Percentiles rank a stretch among this genome's conserved stretches.
Conservation (phyloP, 2,888 invertebrate genomes). For the Griposia aprilina region DNA sequence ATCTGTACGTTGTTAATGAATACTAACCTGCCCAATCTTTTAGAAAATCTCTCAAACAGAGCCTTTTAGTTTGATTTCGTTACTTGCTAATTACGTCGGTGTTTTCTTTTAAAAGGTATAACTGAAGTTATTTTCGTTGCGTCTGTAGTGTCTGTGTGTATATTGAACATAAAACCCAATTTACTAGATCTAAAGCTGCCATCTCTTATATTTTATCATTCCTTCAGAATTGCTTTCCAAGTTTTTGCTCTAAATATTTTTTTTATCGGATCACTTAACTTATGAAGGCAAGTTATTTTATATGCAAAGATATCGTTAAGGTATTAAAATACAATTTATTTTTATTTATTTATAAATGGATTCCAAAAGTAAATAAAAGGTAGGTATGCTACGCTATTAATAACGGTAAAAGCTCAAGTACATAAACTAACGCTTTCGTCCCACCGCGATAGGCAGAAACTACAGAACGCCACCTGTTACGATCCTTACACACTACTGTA, state of each 20-base stretch:
- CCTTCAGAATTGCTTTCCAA: conserved; percentile 36
- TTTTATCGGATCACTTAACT: conserved; percentile 42
- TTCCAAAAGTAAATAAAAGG: background rate
- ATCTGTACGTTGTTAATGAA: background rate
- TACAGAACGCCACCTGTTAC: background rate
- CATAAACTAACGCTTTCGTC: background rate
- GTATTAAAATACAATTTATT: background rate
- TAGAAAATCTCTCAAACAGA: background rate
- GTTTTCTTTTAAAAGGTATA: conserved; percentile 11
- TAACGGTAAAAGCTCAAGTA: background rate
- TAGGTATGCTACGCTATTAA: background rate
- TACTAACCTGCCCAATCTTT: conserved; percentile 10
- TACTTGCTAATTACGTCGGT: conserved; percentile 7
- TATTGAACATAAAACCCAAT: conserved; percentile 34
- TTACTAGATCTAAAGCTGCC: conserved; percentile 19
- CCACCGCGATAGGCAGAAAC: background rate
- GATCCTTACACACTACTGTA: background rate
- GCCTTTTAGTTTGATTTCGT: conserved; percentile 7
- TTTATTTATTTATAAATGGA: background rate
- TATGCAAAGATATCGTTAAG: conserved; percentile 5
- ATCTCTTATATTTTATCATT: conserved; percentile 36
- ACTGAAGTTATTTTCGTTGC: conserved; percentile 27
- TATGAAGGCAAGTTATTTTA: conserved; percentile 20
- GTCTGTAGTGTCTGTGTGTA: background rate
- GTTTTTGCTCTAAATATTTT: conserved; percentile 23